A percentile compares a stretch with the other conserved stretches of the same genome.
Conservation (phyloP, 2,888 invertebrate genomes). For the Rotaria magnacalcarata region DNA sequence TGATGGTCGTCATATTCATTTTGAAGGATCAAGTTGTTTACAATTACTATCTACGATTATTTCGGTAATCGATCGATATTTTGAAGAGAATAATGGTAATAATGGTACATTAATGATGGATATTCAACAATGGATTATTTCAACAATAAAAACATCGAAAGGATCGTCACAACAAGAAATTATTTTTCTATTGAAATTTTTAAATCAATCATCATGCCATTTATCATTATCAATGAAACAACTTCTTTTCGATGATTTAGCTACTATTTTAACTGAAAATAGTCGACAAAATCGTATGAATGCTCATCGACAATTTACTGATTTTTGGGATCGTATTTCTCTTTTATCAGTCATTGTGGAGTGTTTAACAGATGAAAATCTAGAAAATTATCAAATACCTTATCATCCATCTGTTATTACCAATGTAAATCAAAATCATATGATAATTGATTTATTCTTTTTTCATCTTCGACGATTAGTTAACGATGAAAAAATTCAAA, state of each 20-base stretch:
- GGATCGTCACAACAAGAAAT: not conserved
- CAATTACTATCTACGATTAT: not conserved
- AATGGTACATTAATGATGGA: not conserved
- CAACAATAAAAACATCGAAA: not conserved
- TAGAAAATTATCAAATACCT: not conserved
- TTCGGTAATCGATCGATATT: not conserved
- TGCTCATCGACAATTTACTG: not conserved
- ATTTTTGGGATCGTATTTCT: not conserved
- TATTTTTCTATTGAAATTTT: not conserved
- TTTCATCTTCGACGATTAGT: not conserved
- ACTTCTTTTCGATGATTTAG: not conserved
- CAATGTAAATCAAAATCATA: not conserved
- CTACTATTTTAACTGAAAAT: not conserved
- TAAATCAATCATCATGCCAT: not conserved
- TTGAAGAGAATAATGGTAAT: not conserved
- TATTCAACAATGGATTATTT: slow-evolving; percentile 10
- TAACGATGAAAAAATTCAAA: not conserved
- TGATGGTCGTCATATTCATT: not conserved
- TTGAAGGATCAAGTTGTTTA: not conserved
- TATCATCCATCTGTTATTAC: not conserved
- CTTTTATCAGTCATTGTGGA: not conserved
- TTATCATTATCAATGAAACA: slow-evolving; percentile 28
- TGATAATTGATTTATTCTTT: not conserved
- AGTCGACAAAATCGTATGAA: not conserved
- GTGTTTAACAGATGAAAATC: not conserved